Conservation (phyloP, 64 coral and sea anemone genomes). For the Pocillopora damicornis region DNA sequence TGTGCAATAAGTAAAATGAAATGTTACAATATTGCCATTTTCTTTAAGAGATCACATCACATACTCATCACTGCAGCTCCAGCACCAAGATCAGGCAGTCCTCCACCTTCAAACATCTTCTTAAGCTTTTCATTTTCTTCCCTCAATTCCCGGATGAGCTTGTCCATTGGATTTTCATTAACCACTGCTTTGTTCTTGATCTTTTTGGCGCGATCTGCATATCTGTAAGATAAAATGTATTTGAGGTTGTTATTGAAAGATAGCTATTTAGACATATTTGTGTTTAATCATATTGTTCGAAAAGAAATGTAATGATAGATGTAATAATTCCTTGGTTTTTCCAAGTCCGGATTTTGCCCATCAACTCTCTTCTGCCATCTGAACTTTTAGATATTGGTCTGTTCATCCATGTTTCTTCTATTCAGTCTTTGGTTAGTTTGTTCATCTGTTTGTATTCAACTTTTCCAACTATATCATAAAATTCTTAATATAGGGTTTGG, state of each 20-base stretch:
- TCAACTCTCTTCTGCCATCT: no score
- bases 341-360: no score
- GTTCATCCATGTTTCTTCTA: no score
- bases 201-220: conserved; percentile 99
- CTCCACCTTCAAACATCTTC: conserved; percentile 80
- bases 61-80: conserved; percentile 19
- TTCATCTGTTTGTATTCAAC: no score
- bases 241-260: neutral
- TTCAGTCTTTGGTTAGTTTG: no score
- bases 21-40: no score
- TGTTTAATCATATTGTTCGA: no score
- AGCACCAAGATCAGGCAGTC: conserved; percentile 24
- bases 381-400: no score
- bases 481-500: neutral
- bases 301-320: no score
- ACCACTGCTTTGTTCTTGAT: conserved; percentile 99
- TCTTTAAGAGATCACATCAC: neutral
- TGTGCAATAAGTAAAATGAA: neutral
- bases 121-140: conserved; percentile 97
- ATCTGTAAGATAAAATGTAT: conserved; percentile 44
- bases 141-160: conserved; percentile 84
- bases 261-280: no score
- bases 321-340: no score
- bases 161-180: conserved; percentile 98
- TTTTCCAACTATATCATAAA: no score